Evolutionary conservation across 2,888 invertebrate species (phyloP).

Genomic region (Andrena praecox): DNA sequence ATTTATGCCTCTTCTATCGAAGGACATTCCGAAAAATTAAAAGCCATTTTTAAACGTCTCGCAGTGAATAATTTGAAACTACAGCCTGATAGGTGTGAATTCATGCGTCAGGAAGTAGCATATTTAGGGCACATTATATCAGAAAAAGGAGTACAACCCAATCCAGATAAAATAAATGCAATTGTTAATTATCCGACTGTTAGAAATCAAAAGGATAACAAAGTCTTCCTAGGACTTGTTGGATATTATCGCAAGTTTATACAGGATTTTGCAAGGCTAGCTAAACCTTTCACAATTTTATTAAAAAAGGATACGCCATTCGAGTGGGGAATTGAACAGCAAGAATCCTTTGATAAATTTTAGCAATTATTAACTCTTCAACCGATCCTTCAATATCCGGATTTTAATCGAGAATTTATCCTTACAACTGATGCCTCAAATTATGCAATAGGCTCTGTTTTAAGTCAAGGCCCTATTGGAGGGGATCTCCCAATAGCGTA

Average conservation of each 20-base stretch:
- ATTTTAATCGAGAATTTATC: conserved; percentile 17
- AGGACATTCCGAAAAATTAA: too few relatives aligned
- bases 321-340: conserved; percentile 6
- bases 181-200: too few relatives aligned
- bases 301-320: conserved; percentile 9
- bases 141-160: too few relatives aligned
- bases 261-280: background rate
- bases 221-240: background rate
- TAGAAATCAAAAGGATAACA: background rate
- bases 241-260: too few relatives aligned
- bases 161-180: too few relatives aligned
- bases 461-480: conserved; percentile 8
- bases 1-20: too few relatives aligned
- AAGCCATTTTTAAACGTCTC: too few relatives aligned
- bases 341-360: conserved; percentile 6
- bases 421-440: conserved; percentile 22
- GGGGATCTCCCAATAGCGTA: conserved; percentile 11
- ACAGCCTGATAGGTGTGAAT: too few relatives aligned
- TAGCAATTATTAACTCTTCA: conserved; percentile 7
- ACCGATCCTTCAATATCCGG: conserved; percentile 28
- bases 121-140: too few relatives aligned
- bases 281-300: conserved; percentile 1
- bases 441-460: conserved; percentile 24
- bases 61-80: too few relatives aligned
- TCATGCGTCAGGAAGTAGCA: too few relatives aligned